These are phyloP conservation scores for Oriolus oriolus DNA, from an alignment of 2,113 vertebrate species.

Conservation along the genomic window DNA sequence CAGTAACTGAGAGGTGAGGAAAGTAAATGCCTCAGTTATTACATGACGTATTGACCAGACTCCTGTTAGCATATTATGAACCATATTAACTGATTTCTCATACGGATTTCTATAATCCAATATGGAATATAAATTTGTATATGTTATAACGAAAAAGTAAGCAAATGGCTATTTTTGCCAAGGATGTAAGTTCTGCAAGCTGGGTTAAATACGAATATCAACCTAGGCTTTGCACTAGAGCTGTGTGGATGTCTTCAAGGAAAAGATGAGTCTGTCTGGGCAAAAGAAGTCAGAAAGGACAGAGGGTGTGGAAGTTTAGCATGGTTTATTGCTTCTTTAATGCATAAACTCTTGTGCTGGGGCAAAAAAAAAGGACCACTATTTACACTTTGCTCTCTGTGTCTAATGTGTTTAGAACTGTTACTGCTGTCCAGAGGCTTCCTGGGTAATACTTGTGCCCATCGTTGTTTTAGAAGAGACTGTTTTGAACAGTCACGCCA, in stretches of 20 bases:
- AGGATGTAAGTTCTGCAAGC: background rate
- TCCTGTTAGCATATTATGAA: background rate
- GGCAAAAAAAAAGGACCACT: background rate
- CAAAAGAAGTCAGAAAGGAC: background rate
- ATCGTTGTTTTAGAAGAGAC: background rate
- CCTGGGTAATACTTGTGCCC: background rate
- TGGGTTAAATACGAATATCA: background rate
- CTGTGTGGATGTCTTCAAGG: background rate
- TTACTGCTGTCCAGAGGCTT: background rate
- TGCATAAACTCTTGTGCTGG: background rate
- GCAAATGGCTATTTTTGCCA: background rate
- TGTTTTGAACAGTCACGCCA: background rate
- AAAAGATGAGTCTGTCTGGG: background rate
- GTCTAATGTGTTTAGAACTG: background rate
- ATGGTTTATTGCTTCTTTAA: background rate
- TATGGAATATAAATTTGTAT: background rate
- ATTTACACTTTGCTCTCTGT: background rate
- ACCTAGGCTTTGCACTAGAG: background rate
- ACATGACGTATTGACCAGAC: background rate
- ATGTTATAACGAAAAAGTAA: background rate
- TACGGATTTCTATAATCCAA: background rate
- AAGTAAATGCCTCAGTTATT: background rate
- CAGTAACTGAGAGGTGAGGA: background rate
- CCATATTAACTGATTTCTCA: background rate
- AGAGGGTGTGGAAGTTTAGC: background rate